Percentiles rank a stretch among this genome's conserved stretches.
phyloP scores from a whole-genome alignment of 2,888 invertebrate species.

The Hoplodrina blanda region DNA sequence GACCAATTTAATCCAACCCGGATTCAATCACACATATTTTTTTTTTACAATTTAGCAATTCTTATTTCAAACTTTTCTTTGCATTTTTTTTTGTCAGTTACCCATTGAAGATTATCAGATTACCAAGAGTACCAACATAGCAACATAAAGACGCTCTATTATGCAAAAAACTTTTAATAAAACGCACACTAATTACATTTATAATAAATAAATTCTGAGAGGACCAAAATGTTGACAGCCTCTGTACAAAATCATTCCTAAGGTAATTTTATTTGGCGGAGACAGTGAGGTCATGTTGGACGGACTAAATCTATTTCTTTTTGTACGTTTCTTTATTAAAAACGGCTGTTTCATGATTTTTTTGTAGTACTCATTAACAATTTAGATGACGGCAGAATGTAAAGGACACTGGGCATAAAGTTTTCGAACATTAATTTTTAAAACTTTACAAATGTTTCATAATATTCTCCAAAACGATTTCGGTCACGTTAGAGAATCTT shows the following conservation, averaged over 20 bases:
- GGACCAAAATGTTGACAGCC: conserved; percentile 41
- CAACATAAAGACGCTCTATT: background rate
- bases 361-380: conserved; percentile 18
- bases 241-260: conserved; percentile 61
- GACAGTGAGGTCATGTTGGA: conserved; percentile 42
- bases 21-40: too few species aligned
- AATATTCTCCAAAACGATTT: background rate
- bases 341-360: conserved; percentile 18
- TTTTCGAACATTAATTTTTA: background rate
- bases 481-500: too few species aligned
- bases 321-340: conserved; percentile 33
- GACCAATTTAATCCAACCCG: too few species aligned
- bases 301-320: conserved; percentile 52
- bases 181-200: background rate
- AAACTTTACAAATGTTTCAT: background rate
- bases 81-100: too few species aligned
- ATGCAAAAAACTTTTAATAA: background rate
- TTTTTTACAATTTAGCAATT: too few species aligned
- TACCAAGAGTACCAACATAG: too few species aligned
- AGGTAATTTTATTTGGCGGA: conserved; percentile 59
- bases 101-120: too few species aligned
- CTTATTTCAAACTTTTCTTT: too few species aligned
- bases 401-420: background rate
- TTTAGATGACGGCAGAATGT: conserved; percentile 1
- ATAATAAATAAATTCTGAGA: background rate